Conservation (phyloP, 1,140 invertebrate genomes). For the Lethrus apterus region DNA sequence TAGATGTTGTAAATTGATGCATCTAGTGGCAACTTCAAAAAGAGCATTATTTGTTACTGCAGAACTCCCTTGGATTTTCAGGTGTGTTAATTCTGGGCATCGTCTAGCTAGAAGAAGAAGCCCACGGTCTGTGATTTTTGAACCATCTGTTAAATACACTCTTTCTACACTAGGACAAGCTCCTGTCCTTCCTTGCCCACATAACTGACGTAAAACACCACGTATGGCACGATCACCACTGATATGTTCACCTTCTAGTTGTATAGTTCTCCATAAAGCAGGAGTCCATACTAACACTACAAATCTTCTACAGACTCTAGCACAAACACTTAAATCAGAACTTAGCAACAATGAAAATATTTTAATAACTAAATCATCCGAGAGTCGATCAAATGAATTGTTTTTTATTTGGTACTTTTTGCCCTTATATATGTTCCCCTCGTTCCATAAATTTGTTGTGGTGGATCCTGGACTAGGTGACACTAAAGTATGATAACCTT, state of each 20-base stretch:
- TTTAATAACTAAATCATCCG: conserved; percentile 49
- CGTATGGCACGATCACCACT: conserved; percentile 63
- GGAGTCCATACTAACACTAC: conserved; percentile 77
- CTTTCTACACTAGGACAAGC: conserved; percentile 54
- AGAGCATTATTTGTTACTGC: conserved; percentile 61
- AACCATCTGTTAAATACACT: conserved; percentile 64
- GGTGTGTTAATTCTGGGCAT: conserved; percentile 64
- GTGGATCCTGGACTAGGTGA: conserved; percentile 43
- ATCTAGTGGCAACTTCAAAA: conserved; percentile 56
- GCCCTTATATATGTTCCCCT: conserved; percentile 30
- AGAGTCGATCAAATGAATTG: conserved; percentile 46
- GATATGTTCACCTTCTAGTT: conserved; percentile 54
- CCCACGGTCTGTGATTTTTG: conserved; percentile 67
- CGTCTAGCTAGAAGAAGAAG: conserved; percentile 58
- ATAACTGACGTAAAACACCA: conserved; percentile 53
- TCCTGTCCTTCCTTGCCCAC: conserved; percentile 49
- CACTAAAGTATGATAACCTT: conserved; percentile 69
- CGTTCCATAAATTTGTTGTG: conserved; percentile 34
- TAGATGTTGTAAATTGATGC: conserved; percentile 63
- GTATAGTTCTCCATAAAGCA: conserved; percentile 64
- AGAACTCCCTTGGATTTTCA: conserved; percentile 62
- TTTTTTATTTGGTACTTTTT: conserved; percentile 35
- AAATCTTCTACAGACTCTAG: conserved; percentile 74
- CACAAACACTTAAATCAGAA: conserved; percentile 68
- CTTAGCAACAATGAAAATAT: conserved; percentile 72